A percentile compares a stretch with the other conserved stretches of the same genome.
These are phyloP conservation scores for Antechinus stuartii DNA, from an alignment of 2,113 vertebrate genomes.

Conservation along the genomic window DNA sequence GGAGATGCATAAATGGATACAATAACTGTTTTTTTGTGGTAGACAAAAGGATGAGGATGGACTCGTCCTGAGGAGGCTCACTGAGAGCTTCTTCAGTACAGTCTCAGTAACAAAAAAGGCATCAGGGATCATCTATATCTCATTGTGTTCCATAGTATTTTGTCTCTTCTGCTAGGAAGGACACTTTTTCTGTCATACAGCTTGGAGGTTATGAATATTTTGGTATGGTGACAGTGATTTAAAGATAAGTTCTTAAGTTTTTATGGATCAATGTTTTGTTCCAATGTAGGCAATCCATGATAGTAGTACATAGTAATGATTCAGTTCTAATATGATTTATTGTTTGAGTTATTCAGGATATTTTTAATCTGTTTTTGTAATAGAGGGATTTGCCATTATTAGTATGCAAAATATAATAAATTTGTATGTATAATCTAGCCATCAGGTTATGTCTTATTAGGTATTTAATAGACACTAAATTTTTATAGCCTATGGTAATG, in stretches of 20 bases:
- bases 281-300: neutral
- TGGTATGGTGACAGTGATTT: neutral
- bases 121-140: too few relatives aligned
- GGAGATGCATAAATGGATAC: too few relatives aligned
- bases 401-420: neutral
- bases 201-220: neutral
- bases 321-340: neutral
- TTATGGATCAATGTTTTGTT: neutral
- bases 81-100: too few relatives aligned
- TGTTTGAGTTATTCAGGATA: neutral
- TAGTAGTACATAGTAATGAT: neutral
- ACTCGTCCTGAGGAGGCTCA: too few relatives aligned
- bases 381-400: neutral
- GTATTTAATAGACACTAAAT: neutral
- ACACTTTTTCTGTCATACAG: too few relatives aligned
- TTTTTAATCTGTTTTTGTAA: neutral
- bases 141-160: too few relatives aligned
- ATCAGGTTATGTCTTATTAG: neutral
- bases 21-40: too few relatives aligned
- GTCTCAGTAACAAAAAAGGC: too few relatives aligned
- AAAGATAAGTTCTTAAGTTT: neutral
- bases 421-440: neutral
- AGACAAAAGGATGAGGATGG: too few relatives aligned
- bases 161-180: too few relatives aligned
- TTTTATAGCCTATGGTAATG: neutral